Evolutionary conservation across 2,113 vertebrate species (phyloP), one percentile per base, ranked within the genome.

Genomic region (Lasiurus borealis): DNA sequence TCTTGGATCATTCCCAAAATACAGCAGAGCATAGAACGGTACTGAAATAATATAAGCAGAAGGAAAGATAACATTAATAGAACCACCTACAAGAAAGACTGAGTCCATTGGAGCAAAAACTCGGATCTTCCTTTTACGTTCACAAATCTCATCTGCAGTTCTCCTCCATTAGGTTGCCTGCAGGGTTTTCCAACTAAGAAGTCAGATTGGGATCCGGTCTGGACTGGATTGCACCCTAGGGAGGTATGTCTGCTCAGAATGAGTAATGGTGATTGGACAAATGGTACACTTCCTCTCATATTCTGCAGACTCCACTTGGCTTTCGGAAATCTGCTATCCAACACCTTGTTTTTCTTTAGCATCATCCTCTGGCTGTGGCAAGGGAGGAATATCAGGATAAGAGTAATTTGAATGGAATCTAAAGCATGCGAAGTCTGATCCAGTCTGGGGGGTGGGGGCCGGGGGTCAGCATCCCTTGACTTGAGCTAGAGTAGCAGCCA

Each of bases 41-140:
- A 83, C 4, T 82, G 54, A 71, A 71, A 46, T 93, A 95, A 80
- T 89, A 76, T 52, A 94, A 69, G 12, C 68, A 71, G 27, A 27
- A 27, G 48, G 34, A 62, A 91, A 77, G 34, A 83, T 13, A 91
- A 40, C 31, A 21, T 48, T 80, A 84, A 54, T 52, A 81, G 77
- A 84, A 44, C 40, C n/a, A 57, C 44, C 89, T 12, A 48, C 27
- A 27, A 77, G 76, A 80, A 93, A 87, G 44, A 73, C 13, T 31
- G 18, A n/a, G 25, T 73, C 31, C 44, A 89, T 19, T n/a, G 59
- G 62, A 87, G 78, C 34, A 59, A 73, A 95, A n/a, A 5, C 68
- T 29, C 8, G 5, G 10, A 6, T 68, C 46, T 80, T 36, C 54
- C 6, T 80, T 86, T 89, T 90, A 15, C 6, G 9, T 93, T 89